Conservation (phyloP, 2,888 invertebrate species). For the Ormyrus labotus region DNA sequence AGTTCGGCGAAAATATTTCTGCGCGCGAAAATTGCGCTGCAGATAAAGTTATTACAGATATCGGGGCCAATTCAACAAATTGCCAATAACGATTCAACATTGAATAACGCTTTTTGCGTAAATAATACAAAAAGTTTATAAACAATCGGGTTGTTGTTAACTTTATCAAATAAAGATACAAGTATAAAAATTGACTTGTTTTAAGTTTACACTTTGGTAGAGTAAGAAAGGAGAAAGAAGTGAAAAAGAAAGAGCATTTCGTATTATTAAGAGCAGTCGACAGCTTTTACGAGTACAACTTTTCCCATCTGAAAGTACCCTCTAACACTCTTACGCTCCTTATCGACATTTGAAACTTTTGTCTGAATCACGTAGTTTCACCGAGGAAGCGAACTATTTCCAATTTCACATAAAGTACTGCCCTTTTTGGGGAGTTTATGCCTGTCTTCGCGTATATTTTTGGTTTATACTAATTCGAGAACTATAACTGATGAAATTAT, state of each 20-base stretch:
- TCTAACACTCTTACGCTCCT: constrained; percentile 11
- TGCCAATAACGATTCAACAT: too few relatives aligned
- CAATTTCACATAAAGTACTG: not conserved
- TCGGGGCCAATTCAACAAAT: too few relatives aligned
- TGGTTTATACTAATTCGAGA: too few relatives aligned
- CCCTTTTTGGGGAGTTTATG: constrained; percentile 1
- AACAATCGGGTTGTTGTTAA: not conserved
- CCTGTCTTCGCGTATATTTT: too few relatives aligned
- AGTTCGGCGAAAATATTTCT: too few relatives aligned
- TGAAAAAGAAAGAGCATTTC: not conserved
- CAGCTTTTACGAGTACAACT: constrained; percentile 49
- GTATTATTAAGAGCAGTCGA: constrained; percentile 39
- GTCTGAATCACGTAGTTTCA: constrained; percentile 26
- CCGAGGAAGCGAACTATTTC: not conserved
- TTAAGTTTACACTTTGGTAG: not conserved
- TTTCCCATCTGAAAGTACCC: constrained; percentile 36
- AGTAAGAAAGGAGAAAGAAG: not conserved
- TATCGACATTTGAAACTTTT: constrained; percentile 36
- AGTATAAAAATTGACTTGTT: not conserved
- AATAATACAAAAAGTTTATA: not conserved
- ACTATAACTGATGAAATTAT: too few relatives aligned
- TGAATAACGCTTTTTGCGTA: not conserved
- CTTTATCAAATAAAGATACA: not conserved
- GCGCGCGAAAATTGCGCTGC: too few relatives aligned
- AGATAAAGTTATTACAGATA: too few relatives aligned